A percentile compares a stretch with the other conserved stretches of the same genome.
These are phyloP conservation scores for Lasioglossum figueresi DNA, from an alignment of 2,888 invertebrate genomes.

Conservation along the genomic window DNA sequence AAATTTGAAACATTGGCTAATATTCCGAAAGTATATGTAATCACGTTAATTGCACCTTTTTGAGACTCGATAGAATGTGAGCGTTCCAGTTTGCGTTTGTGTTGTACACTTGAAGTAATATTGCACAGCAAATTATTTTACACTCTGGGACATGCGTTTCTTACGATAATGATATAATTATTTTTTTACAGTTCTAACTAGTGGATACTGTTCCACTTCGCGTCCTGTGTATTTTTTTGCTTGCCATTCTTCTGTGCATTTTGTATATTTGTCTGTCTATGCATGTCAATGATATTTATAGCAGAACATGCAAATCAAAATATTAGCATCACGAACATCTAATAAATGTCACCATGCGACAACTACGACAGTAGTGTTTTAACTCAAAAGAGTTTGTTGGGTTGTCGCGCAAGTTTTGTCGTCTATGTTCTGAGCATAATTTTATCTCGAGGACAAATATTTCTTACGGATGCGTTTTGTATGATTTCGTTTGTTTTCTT, in stretches of 20 bases:
- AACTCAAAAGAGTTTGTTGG: background rate
- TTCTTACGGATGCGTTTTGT: background rate
- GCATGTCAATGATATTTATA: constrained; percentile 1
- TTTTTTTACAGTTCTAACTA: background rate
- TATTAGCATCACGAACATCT: background rate
- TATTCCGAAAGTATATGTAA: background rate
- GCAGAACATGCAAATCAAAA: background rate
- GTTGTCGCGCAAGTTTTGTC: background rate
- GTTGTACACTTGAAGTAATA: background rate
- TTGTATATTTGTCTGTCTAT: background rate
- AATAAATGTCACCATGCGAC: background rate
- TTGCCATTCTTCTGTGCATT: background rate
- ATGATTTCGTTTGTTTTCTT: no score
- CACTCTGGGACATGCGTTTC: background rate
- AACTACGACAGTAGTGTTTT: background rate
- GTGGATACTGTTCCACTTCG: background rate
- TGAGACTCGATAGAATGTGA: background rate
- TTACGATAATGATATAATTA: background rate
- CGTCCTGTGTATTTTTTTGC: background rate
- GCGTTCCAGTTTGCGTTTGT: background rate
- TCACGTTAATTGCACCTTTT: background rate
- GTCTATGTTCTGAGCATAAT: background rate
- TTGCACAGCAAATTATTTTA: background rate
- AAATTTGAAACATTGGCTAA: background rate
- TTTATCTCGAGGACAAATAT: background rate